Evolutionary conservation across 2,797 vertebrate species (phyloP), one percentile per base, ranked within the genome.

Genomic region (Eupleurogrammus muticus): DNA sequence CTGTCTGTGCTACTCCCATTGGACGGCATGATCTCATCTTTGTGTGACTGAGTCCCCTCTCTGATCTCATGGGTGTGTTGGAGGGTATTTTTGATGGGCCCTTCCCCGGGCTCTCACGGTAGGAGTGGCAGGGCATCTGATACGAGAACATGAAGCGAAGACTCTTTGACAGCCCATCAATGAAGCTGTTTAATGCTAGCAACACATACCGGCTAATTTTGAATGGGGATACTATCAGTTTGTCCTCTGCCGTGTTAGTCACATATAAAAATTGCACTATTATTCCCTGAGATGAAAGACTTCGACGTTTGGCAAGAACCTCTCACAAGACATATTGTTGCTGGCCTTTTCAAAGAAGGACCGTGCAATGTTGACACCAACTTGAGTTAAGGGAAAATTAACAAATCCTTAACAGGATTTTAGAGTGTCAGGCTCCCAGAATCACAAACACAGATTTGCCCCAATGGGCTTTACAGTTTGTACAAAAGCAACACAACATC

Each of bases 1-100:
- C 66, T 44, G 79, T 79, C 76, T 77, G 66, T 53, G 70, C 70
- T 68, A 8, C 76, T 86, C 85, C 81, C 74, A 53, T 85, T 87
- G 72, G 88, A 92, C 83, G 86, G 73, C 76, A 90, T 93, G 93
- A 92, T 90, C 91, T 91, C 90, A 92, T 91, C 66, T 63, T 55
- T 82, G 86, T 90, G 91, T 91, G 91, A 86, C 87, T 75, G 86
- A 88, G 81, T 86, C 72, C 48, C 80, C 80, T 73, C 74, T 90
- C 86, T 90, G 90, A 92, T 90, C 87, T 90, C 83, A 85, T 85
- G 86, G 81, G 82, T 81, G 89, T 80, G 89, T 80, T 74, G 76
- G 83, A 70, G 82, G 84, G 78, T 91, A 91, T 93, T 90, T 92
- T 91, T 66, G 73, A 89, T 76, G 79, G 84, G 79, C 85, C 74